Conservation (phyloP, 2,797 vertebrate species). For the Mus caroli region DNA sequence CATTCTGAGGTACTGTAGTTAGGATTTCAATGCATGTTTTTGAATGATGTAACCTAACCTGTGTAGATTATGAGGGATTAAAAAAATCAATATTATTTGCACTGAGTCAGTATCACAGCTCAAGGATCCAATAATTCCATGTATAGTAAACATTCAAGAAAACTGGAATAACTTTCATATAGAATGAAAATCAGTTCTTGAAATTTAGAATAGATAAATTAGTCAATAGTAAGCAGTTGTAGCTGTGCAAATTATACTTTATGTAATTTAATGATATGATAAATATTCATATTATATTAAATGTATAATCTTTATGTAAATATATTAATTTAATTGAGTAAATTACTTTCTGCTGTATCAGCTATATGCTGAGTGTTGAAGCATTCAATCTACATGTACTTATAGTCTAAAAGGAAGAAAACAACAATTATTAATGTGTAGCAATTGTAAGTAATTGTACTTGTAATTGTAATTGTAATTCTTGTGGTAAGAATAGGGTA, state of each 20-base stretch:
- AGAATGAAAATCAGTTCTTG: constrained; percentile 51
- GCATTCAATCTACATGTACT: neutral
- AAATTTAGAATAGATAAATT: neutral
- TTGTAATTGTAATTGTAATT: too few relatives aligned
- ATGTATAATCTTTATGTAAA: constrained; percentile 10
- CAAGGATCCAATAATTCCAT: neutral
- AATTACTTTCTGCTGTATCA: constrained; percentile 30
- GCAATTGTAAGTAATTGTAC: neutral
- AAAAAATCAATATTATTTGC: neutral
- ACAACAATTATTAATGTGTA: constrained; percentile 1
- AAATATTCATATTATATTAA: constrained; percentile 20
- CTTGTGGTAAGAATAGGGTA: neutral
- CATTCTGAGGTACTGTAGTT: neutral
- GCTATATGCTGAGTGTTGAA: neutral
- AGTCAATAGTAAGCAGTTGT: neutral
- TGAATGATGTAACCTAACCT: neutral
- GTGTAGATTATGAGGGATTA: neutral
- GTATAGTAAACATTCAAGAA: constrained; percentile 32
- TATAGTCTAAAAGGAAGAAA: neutral
- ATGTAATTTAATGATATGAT: neutral
- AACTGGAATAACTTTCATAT: neutral
- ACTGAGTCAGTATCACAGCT: neutral
- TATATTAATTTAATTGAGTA: constrained; percentile 33
- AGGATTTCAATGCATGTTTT: neutral
- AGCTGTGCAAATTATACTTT: neutral